Evolutionary conservation across 2,113 vertebrate species (phyloP).

Genomic region (Nymphicus hollandicus): DNA sequence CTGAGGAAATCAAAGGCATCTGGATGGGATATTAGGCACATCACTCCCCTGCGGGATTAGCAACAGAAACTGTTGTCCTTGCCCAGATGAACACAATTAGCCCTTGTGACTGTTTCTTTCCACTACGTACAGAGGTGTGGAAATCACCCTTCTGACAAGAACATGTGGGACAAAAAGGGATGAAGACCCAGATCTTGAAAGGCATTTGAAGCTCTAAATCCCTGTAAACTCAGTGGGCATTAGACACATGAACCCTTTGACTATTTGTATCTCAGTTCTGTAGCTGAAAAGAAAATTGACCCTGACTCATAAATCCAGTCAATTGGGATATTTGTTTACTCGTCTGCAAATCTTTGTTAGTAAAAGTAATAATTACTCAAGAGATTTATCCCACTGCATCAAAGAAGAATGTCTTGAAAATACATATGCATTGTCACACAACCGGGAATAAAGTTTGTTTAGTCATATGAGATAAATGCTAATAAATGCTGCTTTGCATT

Average conservation of each 20-base stretch:
- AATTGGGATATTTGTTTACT: neutral
- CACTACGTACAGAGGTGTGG: accelerated
- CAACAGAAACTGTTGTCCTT: neutral
- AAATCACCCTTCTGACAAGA: neutral
- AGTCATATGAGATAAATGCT: conserved; percentile 13
- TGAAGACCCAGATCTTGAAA: neutral
- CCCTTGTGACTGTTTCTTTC: neutral
- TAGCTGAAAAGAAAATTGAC: neutral
- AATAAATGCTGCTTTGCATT: conserved; percentile 31
- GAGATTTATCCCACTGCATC: neutral
- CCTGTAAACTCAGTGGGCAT: neutral
- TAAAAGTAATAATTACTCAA: neutral
- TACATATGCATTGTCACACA: neutral
- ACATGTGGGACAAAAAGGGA: neutral
- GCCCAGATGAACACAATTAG: neutral
- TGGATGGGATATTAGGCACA: neutral
- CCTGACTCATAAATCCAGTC: neutral
- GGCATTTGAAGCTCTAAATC: neutral
- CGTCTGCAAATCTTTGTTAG: neutral
- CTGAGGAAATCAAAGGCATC: conserved; percentile 26
- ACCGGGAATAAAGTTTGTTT: neutral
- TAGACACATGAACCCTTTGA: neutral
- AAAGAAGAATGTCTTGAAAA: neutral
- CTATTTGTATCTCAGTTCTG: neutral
- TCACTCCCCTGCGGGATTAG: conserved; percentile 8